Evolutionary conservation across 1,140 invertebrate genomes (phyloP).

Genomic region (Drosophila ironensis): DNA sequence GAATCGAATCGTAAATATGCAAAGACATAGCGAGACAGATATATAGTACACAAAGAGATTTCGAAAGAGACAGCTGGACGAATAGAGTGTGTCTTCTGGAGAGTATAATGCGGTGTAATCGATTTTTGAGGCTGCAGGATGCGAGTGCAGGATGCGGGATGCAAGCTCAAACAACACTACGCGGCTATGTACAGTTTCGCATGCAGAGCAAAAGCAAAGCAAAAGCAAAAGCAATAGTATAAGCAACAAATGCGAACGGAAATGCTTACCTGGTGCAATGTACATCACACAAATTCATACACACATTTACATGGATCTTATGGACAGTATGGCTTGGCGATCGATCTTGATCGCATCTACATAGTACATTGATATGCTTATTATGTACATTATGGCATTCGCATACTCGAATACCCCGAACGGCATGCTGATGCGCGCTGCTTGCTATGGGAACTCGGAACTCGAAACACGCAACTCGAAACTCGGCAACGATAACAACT

Average conservation of each 20-base stretch:
- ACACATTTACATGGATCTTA: conserved; percentile 8
- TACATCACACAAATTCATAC: conserved; percentile 30
- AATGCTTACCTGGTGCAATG: conserved; percentile 45
- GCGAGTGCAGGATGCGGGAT: conserved; percentile 36
- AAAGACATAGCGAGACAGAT: conserved; percentile 12
- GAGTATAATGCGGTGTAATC: conserved; percentile 29
- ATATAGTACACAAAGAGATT: not conserved
- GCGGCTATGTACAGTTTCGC: not conserved
- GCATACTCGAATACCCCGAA: conserved; percentile 19
- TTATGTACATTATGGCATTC: conserved; percentile 10
- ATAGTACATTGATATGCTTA: conserved; percentile 2
- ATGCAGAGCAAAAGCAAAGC: conserved; percentile 16
- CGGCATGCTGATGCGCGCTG: conserved; percentile 70
- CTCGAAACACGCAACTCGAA: not conserved
- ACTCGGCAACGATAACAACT: conserved; percentile 1
- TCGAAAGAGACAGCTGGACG: conserved; percentile 15
- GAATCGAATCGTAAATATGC: not conserved
- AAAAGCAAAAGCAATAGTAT: not conserved
- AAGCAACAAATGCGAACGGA: conserved; percentile 18
- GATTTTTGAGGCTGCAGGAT: conserved; percentile 19
- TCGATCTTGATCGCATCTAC: not conserved
- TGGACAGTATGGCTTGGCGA: conserved; percentile 2
- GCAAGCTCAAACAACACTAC: conserved; percentile 17
- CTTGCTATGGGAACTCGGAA: conserved; percentile 53
- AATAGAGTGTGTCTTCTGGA: conserved; percentile 19